These are phyloP conservation scores for Dendrocincla tyrannina DNA, from an alignment of 2,797 vertebrate species.

Conservation along the genomic window DNA sequence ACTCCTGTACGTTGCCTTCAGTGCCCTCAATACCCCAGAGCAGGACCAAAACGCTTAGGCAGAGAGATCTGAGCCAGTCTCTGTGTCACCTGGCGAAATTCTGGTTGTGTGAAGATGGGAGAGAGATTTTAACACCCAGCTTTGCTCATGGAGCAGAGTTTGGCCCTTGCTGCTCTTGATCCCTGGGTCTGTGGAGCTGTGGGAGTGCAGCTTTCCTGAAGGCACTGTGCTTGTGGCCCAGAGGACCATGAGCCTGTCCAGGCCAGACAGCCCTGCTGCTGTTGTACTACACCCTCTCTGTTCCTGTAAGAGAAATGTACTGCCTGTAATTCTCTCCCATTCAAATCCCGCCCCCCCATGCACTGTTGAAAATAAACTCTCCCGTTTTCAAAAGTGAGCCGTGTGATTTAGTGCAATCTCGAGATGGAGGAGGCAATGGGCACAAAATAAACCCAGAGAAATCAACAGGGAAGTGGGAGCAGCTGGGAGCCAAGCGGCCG, in stretches of 20 bases:
- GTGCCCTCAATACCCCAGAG: not conserved
- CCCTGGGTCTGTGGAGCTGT: not conserved
- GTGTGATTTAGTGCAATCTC: slow-evolving; percentile 42
- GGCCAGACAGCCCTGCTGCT: not conserved
- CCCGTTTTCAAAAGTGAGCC: slow-evolving; percentile 17
- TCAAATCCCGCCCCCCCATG: not conserved
- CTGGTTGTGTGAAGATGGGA: not conserved
- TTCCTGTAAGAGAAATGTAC: slow-evolving; percentile 17
- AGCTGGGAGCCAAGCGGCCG: not conserved
- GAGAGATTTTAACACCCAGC: not conserved
- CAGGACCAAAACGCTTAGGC: not conserved
- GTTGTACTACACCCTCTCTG: not conserved
- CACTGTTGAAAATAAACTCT: slow-evolving; percentile 59
- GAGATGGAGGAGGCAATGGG: not conserved
- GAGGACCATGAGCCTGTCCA: not conserved
- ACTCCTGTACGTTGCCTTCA: not conserved
- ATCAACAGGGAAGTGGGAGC: not conserved
- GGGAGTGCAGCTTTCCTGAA: rapidly evolving
- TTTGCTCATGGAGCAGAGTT: slow-evolving; percentile 42
- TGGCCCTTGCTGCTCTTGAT: not conserved
- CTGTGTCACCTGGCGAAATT: not conserved
- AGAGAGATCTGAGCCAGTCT: not conserved
- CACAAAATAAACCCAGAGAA: not conserved
- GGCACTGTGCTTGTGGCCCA: not conserved
- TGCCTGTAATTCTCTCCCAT: not conserved